A percentile compares a stretch with the other conserved stretches of the same genome.
phyloP scores from a whole-genome alignment of 2,113 vertebrate species.

The Megaceryle torquata region DNA sequence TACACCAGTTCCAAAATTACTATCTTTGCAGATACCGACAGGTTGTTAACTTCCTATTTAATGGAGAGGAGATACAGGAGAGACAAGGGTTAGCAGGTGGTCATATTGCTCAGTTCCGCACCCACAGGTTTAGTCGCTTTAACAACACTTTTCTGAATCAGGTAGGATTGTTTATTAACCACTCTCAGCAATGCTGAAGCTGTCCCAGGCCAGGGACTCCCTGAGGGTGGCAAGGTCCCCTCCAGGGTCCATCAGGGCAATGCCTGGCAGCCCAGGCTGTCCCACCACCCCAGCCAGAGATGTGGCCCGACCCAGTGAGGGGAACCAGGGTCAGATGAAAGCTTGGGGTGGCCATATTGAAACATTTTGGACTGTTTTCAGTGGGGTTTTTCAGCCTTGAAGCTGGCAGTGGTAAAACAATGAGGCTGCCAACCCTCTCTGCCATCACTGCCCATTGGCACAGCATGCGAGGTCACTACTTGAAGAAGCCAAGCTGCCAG shows the following conservation, averaged over 20 bases:
- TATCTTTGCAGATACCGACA: background rate
- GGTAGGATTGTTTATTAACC: background rate
- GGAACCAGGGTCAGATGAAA: background rate
- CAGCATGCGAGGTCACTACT: background rate
- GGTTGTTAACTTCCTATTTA: background rate
- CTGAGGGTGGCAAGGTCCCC: fast-evolving
- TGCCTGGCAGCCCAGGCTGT: background rate
- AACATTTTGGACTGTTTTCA: background rate
- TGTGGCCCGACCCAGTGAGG: too few relatives aligned
- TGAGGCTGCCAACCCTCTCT: fast-evolving
- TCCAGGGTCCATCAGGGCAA: background rate
- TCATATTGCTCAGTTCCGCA: background rate
- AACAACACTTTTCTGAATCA: background rate
- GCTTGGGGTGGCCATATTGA: background rate
- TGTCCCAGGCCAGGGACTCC: fast-evolving
- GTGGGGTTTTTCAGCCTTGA: background rate
- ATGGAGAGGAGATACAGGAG: background rate
- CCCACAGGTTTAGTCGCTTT: background rate
- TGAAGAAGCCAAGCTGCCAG: background rate
- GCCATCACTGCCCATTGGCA: fast-evolving
- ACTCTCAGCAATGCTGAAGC: background rate
- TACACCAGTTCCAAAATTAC: background rate
- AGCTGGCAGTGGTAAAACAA: background rate
- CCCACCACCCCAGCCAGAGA: background rate
- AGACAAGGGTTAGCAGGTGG: background rate